Conservation (phyloP, 2,113 vertebrate genomes). For the Pampusana beccarii region DNA sequence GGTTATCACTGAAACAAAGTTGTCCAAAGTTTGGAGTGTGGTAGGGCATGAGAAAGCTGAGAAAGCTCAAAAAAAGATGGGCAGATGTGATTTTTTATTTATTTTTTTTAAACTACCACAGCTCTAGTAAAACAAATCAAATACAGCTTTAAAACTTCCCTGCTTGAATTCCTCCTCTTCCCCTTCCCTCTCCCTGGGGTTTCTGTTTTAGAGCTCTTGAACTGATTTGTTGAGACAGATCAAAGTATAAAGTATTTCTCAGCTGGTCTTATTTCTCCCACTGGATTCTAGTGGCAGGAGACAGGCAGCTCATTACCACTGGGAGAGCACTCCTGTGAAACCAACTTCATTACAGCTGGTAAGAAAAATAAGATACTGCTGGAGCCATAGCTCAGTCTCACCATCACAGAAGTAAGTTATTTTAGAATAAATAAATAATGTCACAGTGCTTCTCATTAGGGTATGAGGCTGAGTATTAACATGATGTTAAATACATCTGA, state of each 20-base stretch:
- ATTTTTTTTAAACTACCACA: neutral
- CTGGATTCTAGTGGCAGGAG: constrained; percentile 44
- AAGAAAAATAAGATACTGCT: constrained; percentile 4
- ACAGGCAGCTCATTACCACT: constrained; percentile 20
- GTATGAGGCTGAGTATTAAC: neutral
- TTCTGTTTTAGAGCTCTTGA: constrained; percentile 53
- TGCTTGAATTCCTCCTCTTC: constrained; percentile 15
- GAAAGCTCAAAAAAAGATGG: constrained; percentile 9
- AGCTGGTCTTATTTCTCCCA: constrained; percentile 45
- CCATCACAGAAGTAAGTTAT: constrained; percentile 3
- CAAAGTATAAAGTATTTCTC: constrained; percentile 55
- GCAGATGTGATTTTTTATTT: neutral
- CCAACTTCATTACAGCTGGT: constrained; percentile 1
- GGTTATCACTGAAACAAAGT: neutral
- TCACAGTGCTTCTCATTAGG: neutral
- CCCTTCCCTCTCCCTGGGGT: neutral
- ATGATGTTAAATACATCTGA: constrained; percentile 6
- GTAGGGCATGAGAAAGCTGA: neutral
- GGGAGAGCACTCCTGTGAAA: neutral
- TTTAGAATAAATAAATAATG: constrained; percentile 44
- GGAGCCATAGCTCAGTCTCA: neutral
- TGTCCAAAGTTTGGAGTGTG: neutral
- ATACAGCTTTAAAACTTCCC: constrained; percentile 35
- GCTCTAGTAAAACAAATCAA: constrained; percentile 51
- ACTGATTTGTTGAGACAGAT: constrained; percentile 66